Percentiles rank a stretch among this genome's conserved stretches.
Evolutionary conservation across 1,140 invertebrate species (phyloP).

Genomic region (Tetramorium parvispinum): DNA sequence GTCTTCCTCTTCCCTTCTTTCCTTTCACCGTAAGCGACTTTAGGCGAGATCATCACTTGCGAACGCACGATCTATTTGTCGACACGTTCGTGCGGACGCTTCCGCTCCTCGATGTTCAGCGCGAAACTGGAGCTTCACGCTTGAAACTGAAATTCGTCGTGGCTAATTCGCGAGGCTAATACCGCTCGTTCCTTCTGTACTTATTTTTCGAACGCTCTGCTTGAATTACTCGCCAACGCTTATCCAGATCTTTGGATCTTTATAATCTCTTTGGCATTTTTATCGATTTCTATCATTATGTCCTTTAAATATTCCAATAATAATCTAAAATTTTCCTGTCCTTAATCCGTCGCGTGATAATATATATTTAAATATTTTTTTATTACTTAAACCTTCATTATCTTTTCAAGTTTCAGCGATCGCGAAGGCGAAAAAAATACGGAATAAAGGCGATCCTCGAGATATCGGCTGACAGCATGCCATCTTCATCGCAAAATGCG

Average conservation of each 20-base stretch:
- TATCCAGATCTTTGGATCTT: not conserved
- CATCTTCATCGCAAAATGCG: not conserved
- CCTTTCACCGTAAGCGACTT: not conserved
- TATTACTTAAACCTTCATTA: not conserved
- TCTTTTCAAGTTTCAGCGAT: not conserved
- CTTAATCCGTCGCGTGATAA: not conserved
- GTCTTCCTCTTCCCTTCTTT: conserved; percentile 10
- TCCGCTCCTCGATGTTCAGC: not conserved
- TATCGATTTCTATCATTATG: not conserved
- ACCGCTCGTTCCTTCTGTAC: no score
- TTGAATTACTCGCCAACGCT: not conserved
- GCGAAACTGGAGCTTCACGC: not conserved
- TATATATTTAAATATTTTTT: not conserved
- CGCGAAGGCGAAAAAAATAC: not conserved
- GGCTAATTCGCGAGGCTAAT: not conserved
- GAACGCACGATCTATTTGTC: conserved; percentile 21
- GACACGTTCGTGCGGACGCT: not conserved
- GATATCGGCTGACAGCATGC: not conserved
- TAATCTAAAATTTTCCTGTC: not conserved
- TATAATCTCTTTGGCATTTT: not conserved
- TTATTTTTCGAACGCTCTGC: no score
- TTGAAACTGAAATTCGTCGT: not conserved
- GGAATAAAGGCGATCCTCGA: not conserved
- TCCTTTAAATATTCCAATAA: not conserved
- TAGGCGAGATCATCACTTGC: conserved; percentile 10